phyloP scores from a whole-genome alignment of 1,140 invertebrate species.

The Rhynchophorus ferrugineus region DNA sequence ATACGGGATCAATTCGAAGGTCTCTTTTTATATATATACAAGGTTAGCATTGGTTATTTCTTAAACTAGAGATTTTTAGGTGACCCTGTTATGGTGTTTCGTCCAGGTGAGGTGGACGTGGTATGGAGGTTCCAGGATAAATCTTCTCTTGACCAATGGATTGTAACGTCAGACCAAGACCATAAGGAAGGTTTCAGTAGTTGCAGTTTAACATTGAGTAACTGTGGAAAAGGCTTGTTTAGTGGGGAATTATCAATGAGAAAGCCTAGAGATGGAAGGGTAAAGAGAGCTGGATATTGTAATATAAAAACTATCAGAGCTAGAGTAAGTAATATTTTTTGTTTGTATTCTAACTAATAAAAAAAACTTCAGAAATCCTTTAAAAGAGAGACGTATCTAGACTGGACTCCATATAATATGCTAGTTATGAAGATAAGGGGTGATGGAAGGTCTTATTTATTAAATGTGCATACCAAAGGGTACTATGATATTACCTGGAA shows the following conservation, averaged over 20 bases:
- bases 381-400: constrained; percentile 54
- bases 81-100: constrained; percentile 52
- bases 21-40: constrained; percentile 3
- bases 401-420: constrained; percentile 77
- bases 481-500: constrained; percentile 75
- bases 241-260: constrained; percentile 53
- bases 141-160: constrained; percentile 62
- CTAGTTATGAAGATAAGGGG: constrained; percentile 78
- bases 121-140: constrained; percentile 60
- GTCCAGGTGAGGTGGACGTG: constrained; percentile 59
- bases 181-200: constrained; percentile 71
- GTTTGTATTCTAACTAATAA: not conserved
- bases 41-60: not conserved
- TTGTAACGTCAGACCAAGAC: constrained; percentile 68
- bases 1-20: constrained; percentile 51
- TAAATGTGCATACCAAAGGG: constrained; percentile 65
- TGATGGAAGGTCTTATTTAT: constrained; percentile 80
- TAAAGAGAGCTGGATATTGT: constrained; percentile 68
- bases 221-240: constrained; percentile 66
- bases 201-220: constrained; percentile 56
- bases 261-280: constrained; percentile 71
- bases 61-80: constrained; percentile 11
- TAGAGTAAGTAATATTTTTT: constrained; percentile 44
- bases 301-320: constrained; percentile 60
- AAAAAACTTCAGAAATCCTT: constrained; percentile 67